Evolutionary conservation across 2,797 vertebrate species (phyloP).

Genomic region (Falco peregrinus): DNA sequence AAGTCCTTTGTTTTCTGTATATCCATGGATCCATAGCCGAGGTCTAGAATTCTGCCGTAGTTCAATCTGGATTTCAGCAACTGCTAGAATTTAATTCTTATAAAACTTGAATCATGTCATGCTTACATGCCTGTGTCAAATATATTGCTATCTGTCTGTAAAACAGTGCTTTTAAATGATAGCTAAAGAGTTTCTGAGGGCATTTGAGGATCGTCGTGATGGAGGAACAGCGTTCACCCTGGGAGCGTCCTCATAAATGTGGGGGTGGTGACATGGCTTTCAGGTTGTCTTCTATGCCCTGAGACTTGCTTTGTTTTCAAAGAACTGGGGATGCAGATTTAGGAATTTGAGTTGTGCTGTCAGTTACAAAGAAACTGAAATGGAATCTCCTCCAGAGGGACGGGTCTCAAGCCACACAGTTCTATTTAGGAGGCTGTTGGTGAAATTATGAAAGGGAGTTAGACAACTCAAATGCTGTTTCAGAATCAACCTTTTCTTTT

Average conservation of each 20-base stretch:
- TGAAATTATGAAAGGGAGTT: neutral
- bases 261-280: neutral
- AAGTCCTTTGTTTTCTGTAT: neutral
- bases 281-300: neutral
- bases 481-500: neutral
- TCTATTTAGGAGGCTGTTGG: slow-evolving; percentile 38
- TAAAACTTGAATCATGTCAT: neutral
- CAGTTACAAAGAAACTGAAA: neutral
- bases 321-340: neutral
- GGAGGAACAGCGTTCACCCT: neutral
- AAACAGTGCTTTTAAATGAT: neutral
- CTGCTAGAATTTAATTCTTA: slow-evolving; percentile 1
- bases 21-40: neutral
- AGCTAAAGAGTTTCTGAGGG: neutral
- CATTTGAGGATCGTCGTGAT: neutral
- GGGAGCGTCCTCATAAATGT: neutral
- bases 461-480: neutral
- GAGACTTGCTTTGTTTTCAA: neutral
- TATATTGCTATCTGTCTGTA: neutral
- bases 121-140: neutral
- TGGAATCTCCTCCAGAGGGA: slow-evolving; percentile 18
- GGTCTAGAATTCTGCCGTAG: neutral
- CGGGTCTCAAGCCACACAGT: neutral
- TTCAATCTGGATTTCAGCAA: neutral
- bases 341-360: neutral